Evolutionary conservation across 2,888 invertebrate species (phyloP).

Genomic region (Apodemia hepburni): DNA sequence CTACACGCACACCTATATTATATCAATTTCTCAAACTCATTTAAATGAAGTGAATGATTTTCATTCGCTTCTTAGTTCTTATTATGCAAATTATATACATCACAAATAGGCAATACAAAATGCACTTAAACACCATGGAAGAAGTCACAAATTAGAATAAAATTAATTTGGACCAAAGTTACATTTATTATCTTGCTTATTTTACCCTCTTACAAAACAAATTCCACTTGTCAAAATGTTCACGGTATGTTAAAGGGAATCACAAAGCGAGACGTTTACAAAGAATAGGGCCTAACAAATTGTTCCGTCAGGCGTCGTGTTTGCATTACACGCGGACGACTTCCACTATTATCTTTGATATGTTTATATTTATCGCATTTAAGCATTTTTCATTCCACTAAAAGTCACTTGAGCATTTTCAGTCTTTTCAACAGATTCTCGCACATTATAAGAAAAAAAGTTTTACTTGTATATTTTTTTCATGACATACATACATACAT

Average conservation of each 20-base stretch:
- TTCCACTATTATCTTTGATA: conserved; percentile 47
- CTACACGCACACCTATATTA: too few relatives aligned
- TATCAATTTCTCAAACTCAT: conserved; percentile 6
- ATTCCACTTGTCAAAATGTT: conserved; percentile 73
- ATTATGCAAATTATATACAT: conserved; percentile 2
- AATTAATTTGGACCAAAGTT: conserved; percentile 18
- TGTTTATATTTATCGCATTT: conserved; percentile 40
- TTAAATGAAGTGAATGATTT: conserved; percentile 6
- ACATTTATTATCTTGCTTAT: conserved; percentile 24
- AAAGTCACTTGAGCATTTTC: too few relatives aligned
- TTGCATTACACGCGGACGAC: conserved; percentile 56
- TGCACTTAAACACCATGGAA: conserved; percentile 2
- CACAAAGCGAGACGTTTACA: conserved; percentile 71
- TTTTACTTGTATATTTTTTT: too few relatives aligned
- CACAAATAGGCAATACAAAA: not conserved
- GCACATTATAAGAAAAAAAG: too few relatives aligned
- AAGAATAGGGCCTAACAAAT: conserved; percentile 70
- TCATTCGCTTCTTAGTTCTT: conserved; percentile 17
- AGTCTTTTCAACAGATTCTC: too few relatives aligned
- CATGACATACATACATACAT: too few relatives aligned
- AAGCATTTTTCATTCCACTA: conserved; percentile 15
- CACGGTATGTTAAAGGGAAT: conserved; percentile 64
- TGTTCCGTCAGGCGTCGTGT: conserved; percentile 59
- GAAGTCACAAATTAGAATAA: conserved; percentile 1
- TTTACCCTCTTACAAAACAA: conserved; percentile 54